Evolutionary conservation across 2,113 vertebrate species (phyloP), one percentile per base, ranked within the genome.

Genomic region (Gobius niger): DNA sequence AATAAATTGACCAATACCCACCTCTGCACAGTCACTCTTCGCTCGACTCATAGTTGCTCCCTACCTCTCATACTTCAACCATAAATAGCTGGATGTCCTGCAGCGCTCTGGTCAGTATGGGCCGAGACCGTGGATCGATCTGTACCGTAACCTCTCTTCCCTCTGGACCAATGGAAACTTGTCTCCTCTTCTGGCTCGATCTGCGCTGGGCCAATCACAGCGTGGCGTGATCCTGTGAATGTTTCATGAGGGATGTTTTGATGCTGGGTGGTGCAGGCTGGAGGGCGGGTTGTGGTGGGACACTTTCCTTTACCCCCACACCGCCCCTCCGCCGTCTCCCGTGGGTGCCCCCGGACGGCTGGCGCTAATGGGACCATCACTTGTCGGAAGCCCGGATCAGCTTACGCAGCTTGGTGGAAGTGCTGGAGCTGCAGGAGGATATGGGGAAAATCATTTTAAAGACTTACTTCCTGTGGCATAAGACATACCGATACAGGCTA

Each of bases 161-260:
- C 24, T 40, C 68, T 59, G 47, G 64, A 44, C 92, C 93, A 92
- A 93, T 93, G 66, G 74, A 63, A 81, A 52, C 50, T 1, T 42
- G 34, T 88, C 90, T 88, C 82, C 87, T 84, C 86, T 83, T 91
- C 85, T 94, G 91, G 90, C 87, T 89, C 85, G 89, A 94, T 91
- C 68, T 63, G 2, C 18, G 9, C 70, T 88, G 77, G 62, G 7
- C 92, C 92, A 94, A 92, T 92, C 42, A 60, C 77, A 87, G 73
- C 50, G 73, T 72, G 73, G 73, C 69, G 67, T 82, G 83, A 87
- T 81, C 63, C n/a, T 68, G 85, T 91, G 85, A 92, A 92, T 92
- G 87, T 92, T 93, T 93, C 71, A 92, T 92, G 91, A 90, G 86
- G 79, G 80, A 85, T 70, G 61, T 82, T 88, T 76, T 68, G 80